Base-by-base conservation (phyloP, 2,888 invertebrate species). In the Lithophane semibrunnea region DNA sequence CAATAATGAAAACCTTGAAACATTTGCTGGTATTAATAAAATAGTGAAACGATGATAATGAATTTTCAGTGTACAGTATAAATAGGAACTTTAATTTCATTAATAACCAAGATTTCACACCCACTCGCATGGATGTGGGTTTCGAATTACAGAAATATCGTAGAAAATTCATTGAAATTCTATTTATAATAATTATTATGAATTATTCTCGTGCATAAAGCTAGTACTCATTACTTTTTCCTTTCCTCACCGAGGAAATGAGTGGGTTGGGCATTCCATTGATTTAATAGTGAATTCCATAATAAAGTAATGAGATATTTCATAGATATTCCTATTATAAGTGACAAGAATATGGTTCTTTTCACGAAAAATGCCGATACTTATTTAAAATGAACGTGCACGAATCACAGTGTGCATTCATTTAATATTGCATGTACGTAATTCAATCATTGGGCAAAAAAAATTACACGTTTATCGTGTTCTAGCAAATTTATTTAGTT, bases 381-480 rank as follows among this genome's bases (percentile, higher is more conserved):
- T 7, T 47, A 75, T 42, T 47, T 70, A 3, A 47, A 54, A 71
- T 13, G 4, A 54, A n/a, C 24, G 2, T 21, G 42, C 13, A 49
- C 8, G 42, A 12, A 63, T 18, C 42, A 13, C 8, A 49, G 0
- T 73, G 0, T 18, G 49, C 74, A 74, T 76, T 49, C 13, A 75
- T 77, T 54, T 5, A 13, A 37, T n/a, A n/a, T 58, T 29, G 52
- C n/a, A 67, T 24, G 29, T 64, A 2, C 47, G 10, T 73, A 67
- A 67, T 58, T 63, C 21, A 42, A 72, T 58, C 24, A 52, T 1
- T 13, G 21, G 4, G 7, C 10, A 61, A 61, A 64, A 70, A 81
- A 49, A 52, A 52, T 16, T 13, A 24, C 49, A 56, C 56, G 54
- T 18, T 13, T 44, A 16, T 52, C 58, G 52, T 63, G 56, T 49